These are phyloP conservation scores for Rhinopomastus cyanomelas DNA, from an alignment of 2,113 vertebrate species.

Conservation along the genomic window DNA sequence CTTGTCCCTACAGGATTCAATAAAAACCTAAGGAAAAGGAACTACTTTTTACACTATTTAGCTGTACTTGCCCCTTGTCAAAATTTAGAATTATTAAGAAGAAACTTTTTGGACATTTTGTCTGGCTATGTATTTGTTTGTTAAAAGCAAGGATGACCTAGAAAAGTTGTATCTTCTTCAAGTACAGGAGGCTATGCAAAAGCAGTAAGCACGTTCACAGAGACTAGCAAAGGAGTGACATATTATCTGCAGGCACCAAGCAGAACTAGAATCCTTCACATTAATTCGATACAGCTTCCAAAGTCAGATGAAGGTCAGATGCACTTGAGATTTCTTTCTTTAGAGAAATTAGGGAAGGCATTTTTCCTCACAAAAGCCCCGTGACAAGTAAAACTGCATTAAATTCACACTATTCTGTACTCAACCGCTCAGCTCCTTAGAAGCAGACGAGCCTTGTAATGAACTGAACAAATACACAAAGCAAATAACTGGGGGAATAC, in stretches of 20 bases:
- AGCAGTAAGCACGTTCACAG: not conserved
- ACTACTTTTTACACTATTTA: not conserved
- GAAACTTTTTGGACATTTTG: not conserved
- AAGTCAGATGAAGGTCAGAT: constrained; percentile 11
- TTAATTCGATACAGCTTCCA: not conserved
- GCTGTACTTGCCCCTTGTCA: not conserved
- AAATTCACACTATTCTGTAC: not conserved
- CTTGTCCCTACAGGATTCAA: not conserved
- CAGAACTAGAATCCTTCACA: not conserved
- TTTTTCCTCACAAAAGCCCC: not conserved
- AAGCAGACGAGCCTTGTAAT: not conserved
- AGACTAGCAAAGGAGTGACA: not conserved
- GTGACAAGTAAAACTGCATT: not conserved
- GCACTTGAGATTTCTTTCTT: not conserved
- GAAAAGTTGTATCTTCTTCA: not conserved
- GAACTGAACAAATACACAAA: not conserved
- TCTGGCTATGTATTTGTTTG: not conserved
- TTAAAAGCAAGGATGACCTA: constrained; percentile 8
- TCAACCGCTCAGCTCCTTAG: not conserved
- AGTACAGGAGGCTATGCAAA: constrained; percentile 12
- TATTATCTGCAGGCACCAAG: not conserved
- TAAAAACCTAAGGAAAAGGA: not conserved
- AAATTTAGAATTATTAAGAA: not conserved
- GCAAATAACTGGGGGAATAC: not conserved
- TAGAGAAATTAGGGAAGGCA: not conserved